phyloP scores from a whole-genome alignment of 2,888 invertebrate species.

The Tipula confusa region DNA sequence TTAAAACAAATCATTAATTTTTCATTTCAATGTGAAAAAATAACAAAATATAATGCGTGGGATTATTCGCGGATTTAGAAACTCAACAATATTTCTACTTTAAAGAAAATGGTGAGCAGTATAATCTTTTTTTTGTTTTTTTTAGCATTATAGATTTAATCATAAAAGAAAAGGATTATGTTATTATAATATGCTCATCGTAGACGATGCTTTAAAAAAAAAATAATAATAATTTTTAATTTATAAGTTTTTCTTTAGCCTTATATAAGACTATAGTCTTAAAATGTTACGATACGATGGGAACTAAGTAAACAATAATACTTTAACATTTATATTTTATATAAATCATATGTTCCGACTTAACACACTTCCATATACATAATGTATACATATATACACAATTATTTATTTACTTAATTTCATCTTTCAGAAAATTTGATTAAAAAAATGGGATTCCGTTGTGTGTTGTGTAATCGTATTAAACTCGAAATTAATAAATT shows the following conservation, averaged over 20 bases:
- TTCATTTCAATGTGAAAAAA: not conserved
- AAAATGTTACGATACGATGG: no score
- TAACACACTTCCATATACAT: not conserved
- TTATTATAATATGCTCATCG: not conserved
- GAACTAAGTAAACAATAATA: no score
- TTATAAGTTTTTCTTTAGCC: not conserved
- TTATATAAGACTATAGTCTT: not conserved
- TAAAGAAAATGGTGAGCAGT: not conserved
- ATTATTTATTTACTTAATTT: not conserved
- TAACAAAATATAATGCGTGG: not conserved
- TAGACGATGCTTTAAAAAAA: not conserved
- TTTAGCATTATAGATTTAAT: not conserved
- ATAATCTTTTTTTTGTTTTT: not conserved
- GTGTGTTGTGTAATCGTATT: not conserved
- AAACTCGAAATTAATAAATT: not conserved
- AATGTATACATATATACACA: not conserved
- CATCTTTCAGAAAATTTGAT: not conserved
- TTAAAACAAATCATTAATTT: conserved; percentile 25
- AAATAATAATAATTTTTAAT: not conserved
- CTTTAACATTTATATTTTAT: not conserved
- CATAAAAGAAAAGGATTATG: not conserved
- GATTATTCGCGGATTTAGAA: not conserved
- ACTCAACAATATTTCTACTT: not conserved
- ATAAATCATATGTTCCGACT: not conserved
- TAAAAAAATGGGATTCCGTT: not conserved